Conservation (phyloP, 2,113 vertebrate genomes). For the Ancistrus triradiatus region DNA sequence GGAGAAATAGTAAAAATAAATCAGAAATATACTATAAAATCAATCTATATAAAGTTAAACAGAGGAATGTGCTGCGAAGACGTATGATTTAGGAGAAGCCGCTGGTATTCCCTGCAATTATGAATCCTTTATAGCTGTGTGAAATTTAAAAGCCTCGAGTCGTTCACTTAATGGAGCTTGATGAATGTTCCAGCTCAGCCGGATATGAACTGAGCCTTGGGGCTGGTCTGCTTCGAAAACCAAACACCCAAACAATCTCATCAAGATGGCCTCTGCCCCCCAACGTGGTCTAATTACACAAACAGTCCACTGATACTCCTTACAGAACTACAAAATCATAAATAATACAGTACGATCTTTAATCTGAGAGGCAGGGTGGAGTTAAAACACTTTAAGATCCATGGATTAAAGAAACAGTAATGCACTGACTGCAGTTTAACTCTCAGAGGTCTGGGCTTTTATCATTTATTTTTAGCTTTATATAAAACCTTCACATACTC, state of each 20-base stretch:
- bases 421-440: too few species aligned
- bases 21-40: not conserved
- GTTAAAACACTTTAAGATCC: too few species aligned
- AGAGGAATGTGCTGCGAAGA: not conserved
- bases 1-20: too few species aligned
- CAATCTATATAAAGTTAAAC: not conserved
- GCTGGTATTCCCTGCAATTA: not conserved
- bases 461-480: too few species aligned
- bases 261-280: not conserved
- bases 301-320: not conserved
- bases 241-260: not conserved
- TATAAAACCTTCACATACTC: too few species aligned
- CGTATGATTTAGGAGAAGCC: not conserved
- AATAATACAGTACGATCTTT: too few species aligned
- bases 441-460: too few species aligned
- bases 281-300: not conserved
- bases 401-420: too few species aligned
- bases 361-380: too few species aligned
- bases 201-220: slow-evolving; percentile 2
- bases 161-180: not conserved
- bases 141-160: not conserved
- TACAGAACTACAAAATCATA: too few species aligned
- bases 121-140: not conserved
- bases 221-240: not conserved
- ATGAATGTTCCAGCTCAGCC: slow-evolving; percentile 4